Evolutionary conservation across 2,888 invertebrate genomes (phyloP), one percentile per base, ranked within the genome.

Genomic region (Xylocampa areola): DNA sequence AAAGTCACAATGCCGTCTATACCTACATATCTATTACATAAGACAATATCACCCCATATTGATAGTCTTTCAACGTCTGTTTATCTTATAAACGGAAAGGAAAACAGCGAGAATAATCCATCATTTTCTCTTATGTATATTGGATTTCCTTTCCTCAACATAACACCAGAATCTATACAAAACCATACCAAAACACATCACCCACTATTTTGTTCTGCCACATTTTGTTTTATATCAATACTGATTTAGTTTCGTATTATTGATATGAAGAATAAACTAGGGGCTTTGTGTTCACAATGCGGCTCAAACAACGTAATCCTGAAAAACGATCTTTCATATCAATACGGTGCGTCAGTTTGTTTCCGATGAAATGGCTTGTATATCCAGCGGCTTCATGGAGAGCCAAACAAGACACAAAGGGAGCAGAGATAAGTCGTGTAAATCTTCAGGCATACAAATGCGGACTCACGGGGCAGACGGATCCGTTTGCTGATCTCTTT

Each of bases 391-490:
- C 71, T 77, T 68, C 64, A 53, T 62, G 55, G 43, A 75, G 82
- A 82, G 76, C 78, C 76, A 81, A 84, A 82, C 83, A 81, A 81
- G 79, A 77, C 80, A 82, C 83, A 86, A 85, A 83, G 77, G 78
- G 76, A 75, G 64, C 68, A 72, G 51, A 74, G 81, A 85, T 84
- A 85, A 83, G 84, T 81, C 81, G 77, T 82, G 82, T 79, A 82
- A 85, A 86, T 84, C 86, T 85, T 76, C 65, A 68, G 76, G 81
- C 81, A 85, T 82, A 86, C 86, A 85, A 85, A 85, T 81, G 77
- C 68, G 73, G 68, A 76, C 76, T 80, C 75, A 59, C 61, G 60
- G 72, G 60, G 70, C 67, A 68, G 67, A 68, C 63, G 68, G 79
- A 77, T 73, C 61, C 76, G 68, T 68, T 53, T 55, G 60, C 70